Evolutionary conservation across 2,797 vertebrate genomes (phyloP).

Genomic region (Scarus forsteni): DNA sequence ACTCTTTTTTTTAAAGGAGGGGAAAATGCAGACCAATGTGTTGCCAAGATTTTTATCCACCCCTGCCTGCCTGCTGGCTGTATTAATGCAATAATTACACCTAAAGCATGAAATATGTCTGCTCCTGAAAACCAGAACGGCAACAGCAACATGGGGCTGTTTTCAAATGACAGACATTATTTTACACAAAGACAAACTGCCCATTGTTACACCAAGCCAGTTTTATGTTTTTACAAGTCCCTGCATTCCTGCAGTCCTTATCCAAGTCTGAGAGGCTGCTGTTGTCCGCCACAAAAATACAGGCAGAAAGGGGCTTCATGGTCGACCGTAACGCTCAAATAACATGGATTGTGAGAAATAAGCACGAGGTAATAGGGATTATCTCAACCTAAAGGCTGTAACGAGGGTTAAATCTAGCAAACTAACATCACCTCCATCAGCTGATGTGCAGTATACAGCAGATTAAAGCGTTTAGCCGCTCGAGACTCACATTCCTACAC

Average conservation of each 20-base stretch:
- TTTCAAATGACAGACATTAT: constrained; percentile 28
- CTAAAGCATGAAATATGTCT: constrained; percentile 3
- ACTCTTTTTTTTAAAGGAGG: constrained; percentile 7
- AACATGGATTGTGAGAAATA: constrained; percentile 41
- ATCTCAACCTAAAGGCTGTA: constrained; percentile 35
- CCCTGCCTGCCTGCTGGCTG: constrained; percentile 2
- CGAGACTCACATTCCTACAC: constrained; percentile 56
- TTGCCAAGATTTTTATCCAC: constrained; percentile 7
- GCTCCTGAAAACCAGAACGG: constrained; percentile 7
- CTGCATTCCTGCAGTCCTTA: constrained; percentile 54
- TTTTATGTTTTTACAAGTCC: constrained; percentile 62
- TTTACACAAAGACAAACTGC: constrained; percentile 49
- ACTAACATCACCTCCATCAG: constrained; percentile 57
- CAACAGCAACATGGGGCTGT: constrained; percentile 20
- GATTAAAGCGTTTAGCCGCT: constrained; percentile 63
- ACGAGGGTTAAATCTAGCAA: constrained; percentile 32
- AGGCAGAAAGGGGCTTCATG: constrained; percentile 28
- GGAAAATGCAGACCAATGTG: background rate
- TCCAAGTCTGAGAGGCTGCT: constrained; percentile 40
- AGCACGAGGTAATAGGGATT: constrained; percentile 48
- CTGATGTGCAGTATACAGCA: constrained; percentile 62
- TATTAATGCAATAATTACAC: constrained; percentile 28
- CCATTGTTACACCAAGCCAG: constrained; percentile 62
- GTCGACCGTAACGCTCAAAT: constrained; percentile 21
- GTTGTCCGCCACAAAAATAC: constrained; percentile 33